Base-by-base conservation (phyloP, 2,888 invertebrate genomes). In the Diaphora mendica region DNA sequence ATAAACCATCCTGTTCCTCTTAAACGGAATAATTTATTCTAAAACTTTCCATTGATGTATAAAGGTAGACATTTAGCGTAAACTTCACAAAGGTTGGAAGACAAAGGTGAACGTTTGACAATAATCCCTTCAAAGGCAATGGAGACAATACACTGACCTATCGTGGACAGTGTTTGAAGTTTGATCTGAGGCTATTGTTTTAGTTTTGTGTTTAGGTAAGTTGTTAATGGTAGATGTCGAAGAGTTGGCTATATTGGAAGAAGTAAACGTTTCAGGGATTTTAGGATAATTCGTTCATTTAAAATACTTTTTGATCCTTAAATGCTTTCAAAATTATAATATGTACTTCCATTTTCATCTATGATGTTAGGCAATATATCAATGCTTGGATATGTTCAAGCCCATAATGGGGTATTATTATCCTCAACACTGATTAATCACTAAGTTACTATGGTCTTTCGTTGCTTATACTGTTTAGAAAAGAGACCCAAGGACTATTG, bases 111-210 rank as follows among this genome's bases (percentile, higher is more conserved):
- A 20, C 78, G 69, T 82, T 81, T 79, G 79, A 84, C 82, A 81
- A 81, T 84, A 85, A 85, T 85, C 80, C 81, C 74, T 77, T 85
- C 84, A 85, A 85, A 85, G 85, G 80, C 73, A 76, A 75, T 23
- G 72, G 70, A 78, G 78, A 85, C 85, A 85, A 85, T 81, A 72
- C 76, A 75, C 70, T 85, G 83, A 78, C 81, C 82, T 78, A 79
- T 77, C 80, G 74, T 75, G 78, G 73, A 73, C 80, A 77, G 75
- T 74, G 77, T 81, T 74, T 66, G 73, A 65, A 65, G 48, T 68
- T 76, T 76, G 65, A 68, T 68, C 64, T 44, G 39, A n/a, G 23
- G 26, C 30, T 39, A 68, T 76, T 71, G 75, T 75, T 67, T 66
- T n/a, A 72, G 30, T 66, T 70, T 64, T 70, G 64, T 72, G 48